Base-by-base conservation (phyloP, 2,797 vertebrate genomes). In the Enteromius anoplus region DNA sequence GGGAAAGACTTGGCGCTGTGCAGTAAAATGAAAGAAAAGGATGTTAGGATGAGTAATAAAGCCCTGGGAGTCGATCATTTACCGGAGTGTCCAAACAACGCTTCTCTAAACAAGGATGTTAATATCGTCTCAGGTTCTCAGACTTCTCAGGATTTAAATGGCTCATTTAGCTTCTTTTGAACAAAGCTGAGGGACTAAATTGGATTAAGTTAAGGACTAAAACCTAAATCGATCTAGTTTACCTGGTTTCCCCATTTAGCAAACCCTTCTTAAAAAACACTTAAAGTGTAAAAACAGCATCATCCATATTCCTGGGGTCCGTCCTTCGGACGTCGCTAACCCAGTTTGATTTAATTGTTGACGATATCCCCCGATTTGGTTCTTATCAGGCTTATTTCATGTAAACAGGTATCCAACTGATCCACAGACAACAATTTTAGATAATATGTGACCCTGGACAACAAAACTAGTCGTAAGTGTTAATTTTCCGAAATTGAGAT, bases 11-110 rank as follows among this genome's bases (percentile, higher is more conserved):
- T 37, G 40, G 81, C 19, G 34, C 65, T 73, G 49, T 72, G 80
- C 55, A 81, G 85, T 66, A 64, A 68, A 84, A 76, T 53, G 64
- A 68, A 58, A 81, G 64, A 45, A 85, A 83, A 84, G 73, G 32
- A 82, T 77, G 77, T 85, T 83, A 83, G 60, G 73, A 66, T 84
- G 82, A 82, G 23, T 37, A 70, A 40, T 40, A 49, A 75, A 60
- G 65, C 21, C 19, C n/a, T 26, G 6, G 14, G 32, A 42, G 70
- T 26, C 45, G 53, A 12, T 40, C 10, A 37, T 32, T 66, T 66
- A 37, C 12, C 12, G 17, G 17, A 3, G 29, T 12, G 23, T 51
- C 45, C 70, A 21, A 72, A 51, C 5, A 32, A 17, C 42, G 40
- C 32, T 40, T 66, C 32, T 53, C 37, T 4, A 65, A 75, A 34